Evolutionary conservation across 2,113 vertebrate genomes (phyloP).

Genomic region (Hymenochirus boettgeri): DNA sequence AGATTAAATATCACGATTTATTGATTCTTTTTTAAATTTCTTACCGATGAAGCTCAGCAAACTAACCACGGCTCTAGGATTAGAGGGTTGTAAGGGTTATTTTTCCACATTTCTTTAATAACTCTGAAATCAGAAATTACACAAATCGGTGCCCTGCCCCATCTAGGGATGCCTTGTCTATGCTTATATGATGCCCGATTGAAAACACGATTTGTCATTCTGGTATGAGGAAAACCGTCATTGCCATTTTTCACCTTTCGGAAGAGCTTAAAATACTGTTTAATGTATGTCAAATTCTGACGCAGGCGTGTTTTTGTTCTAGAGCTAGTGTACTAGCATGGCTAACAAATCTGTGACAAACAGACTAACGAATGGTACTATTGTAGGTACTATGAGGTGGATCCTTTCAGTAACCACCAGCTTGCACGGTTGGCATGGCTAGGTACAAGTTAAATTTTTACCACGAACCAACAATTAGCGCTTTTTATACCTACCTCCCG

Average conservation of each 20-base stretch:
- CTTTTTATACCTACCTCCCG: too few species aligned
- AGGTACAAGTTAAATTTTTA: too few species aligned
- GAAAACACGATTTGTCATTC: background rate
- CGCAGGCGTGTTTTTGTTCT: background rate
- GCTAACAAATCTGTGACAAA: background rate
- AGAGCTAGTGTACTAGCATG: background rate
- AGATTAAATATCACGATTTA: constrained; percentile 8
- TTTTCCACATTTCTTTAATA: constrained; percentile 37
- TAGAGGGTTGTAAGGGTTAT: constrained; percentile 27
- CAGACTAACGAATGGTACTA: background rate
- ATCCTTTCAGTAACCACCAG: too few species aligned
- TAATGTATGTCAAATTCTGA: constrained; percentile 16
- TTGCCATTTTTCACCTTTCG: background rate
- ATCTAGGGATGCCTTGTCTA: background rate
- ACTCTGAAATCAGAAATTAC: constrained; percentile 15
- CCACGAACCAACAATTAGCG: too few species aligned
- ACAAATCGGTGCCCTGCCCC: background rate
- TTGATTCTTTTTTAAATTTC: constrained; percentile 26
- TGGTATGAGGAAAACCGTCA: background rate
- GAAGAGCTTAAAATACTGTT: background rate
- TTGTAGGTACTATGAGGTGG: background rate
- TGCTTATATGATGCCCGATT: background rate
- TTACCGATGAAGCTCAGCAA: constrained; percentile 13
- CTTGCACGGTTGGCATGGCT: too few species aligned
- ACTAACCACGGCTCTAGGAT: background rate